These are phyloP conservation scores for Sphaerolaimus hirsutus DNA, from an alignment of 2,888 invertebrate genomes.

Conservation along the genomic window DNA sequence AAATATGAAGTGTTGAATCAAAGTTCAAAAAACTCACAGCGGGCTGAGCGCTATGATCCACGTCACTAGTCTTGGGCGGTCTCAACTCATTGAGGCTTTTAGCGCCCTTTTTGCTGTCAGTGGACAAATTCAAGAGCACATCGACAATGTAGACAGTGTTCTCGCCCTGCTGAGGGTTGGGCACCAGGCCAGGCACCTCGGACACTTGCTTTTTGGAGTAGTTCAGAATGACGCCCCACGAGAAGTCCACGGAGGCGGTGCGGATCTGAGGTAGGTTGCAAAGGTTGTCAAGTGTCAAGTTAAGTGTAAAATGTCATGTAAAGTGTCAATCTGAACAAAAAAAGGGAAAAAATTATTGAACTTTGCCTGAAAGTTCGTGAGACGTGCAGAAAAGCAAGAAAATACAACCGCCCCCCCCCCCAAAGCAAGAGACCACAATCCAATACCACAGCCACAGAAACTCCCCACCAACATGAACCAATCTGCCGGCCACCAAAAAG, in stretches of 20 bases:
- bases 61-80: conserved; percentile 36
- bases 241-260: conserved; percentile 59
- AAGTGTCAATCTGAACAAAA: too few species aligned
- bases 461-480: conserved; percentile 46
- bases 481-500: conserved; percentile 73
- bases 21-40: too few species aligned
- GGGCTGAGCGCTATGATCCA: too few species aligned
- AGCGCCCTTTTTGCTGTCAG: conserved; percentile 36
- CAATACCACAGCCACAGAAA: too few species aligned
- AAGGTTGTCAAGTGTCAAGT: too few species aligned
- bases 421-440: too few species aligned
- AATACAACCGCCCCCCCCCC: too few species aligned
- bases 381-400: too few species aligned
- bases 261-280: conserved; percentile 42
- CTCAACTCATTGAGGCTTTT: conserved; percentile 10
- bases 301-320: too few species aligned
- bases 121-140: conserved; percentile 53
- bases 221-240: conserved; percentile 86
- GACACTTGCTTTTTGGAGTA: conserved; percentile 42
- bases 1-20: too few species aligned
- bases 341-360: too few species aligned
- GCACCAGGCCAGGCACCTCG: not conserved
- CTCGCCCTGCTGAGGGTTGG: conserved; percentile 30
- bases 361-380: too few species aligned
- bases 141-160: conserved; percentile 51